Evolutionary conservation across 1,140 invertebrate species (phyloP).

Genomic region (Caenorhabditis elegans): DNA sequence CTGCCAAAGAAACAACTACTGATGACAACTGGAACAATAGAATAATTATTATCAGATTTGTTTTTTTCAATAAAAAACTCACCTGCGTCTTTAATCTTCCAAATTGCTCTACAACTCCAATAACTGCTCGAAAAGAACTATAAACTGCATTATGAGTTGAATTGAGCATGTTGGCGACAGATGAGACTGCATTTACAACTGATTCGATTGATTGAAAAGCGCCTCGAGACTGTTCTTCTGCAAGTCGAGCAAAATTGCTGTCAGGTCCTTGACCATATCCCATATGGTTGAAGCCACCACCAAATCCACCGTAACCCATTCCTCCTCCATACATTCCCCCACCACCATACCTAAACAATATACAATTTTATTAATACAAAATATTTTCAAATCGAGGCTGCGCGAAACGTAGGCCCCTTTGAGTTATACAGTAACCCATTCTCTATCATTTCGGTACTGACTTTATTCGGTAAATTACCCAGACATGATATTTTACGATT

Average conservation of each 20-base stretch:
- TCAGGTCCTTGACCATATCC: conserved; percentile 61
- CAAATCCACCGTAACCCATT: conserved; percentile 8
- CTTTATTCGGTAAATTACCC: no score
- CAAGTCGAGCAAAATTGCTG: conserved; percentile 67
- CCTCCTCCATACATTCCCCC: conserved; percentile 30
- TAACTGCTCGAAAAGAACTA: conserved; percentile 87
- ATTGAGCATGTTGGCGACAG: conserved; percentile 92
- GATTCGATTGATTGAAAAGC: conserved; percentile 92
- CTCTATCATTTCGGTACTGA: no score
- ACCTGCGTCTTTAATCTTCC: conserved; percentile 79
- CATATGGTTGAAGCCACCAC: conserved; percentile 44
- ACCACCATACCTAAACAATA: conserved; percentile 10
- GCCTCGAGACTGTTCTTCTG: conserved; percentile 78
- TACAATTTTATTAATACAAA: no score
- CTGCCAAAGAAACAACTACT: conserved; percentile 44
- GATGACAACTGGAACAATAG: conserved; percentile 52
- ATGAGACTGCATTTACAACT: conserved; percentile 84
- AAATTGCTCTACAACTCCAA: conserved; percentile 92
- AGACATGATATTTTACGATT: no score
- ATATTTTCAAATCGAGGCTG: no score
- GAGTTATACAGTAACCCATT: no score
- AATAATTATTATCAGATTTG: conserved; percentile 70
- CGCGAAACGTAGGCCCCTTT: no score
- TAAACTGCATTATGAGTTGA: conserved; percentile 91
- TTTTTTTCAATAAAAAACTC: conserved; percentile 77